Conservation (phyloP, 2,888 invertebrate genomes). For the Cheilosia pagana region DNA sequence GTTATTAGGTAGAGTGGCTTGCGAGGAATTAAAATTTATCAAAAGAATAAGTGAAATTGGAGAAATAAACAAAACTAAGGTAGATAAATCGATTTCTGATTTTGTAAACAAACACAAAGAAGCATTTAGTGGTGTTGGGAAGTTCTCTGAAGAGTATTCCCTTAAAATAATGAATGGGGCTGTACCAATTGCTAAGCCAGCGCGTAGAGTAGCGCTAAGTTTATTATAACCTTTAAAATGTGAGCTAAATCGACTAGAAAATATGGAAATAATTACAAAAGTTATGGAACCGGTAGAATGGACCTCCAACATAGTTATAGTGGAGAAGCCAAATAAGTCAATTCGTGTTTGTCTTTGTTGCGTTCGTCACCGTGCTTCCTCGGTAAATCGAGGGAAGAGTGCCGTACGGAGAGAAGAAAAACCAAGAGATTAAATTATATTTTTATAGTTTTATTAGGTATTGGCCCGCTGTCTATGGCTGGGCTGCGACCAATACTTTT, state of each 20-base stretch:
- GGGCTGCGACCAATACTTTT: no score
- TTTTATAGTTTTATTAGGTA: no score
- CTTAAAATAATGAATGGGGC: constrained; percentile 25
- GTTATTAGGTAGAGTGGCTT: constrained; percentile 32
- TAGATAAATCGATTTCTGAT: constrained; percentile 1
- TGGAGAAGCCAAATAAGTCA: constrained; percentile 54
- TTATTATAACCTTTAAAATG: constrained; percentile 35
- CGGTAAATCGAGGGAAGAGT: no score
- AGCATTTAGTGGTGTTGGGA: constrained; percentile 33
- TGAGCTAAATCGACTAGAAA: constrained; percentile 45
- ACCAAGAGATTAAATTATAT: no score
- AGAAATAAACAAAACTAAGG: no score
- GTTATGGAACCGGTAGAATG: constrained; percentile 50
- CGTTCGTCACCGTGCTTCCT: no score
- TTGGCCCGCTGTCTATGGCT: no score
- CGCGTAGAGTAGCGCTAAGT: constrained; percentile 39
- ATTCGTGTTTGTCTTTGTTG: constrained; percentile 58
- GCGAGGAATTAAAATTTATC: constrained; percentile 31
- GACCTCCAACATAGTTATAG: constrained; percentile 59
- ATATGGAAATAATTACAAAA: constrained; percentile 42
- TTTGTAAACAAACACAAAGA: neutral
- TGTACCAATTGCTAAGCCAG: constrained; percentile 38
- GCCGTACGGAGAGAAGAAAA: no score
- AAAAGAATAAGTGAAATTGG: constrained; percentile 8
- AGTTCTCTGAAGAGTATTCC: constrained; percentile 36